Evolutionary conservation across 2,888 invertebrate species (phyloP), one percentile per base, ranked within the genome.

Genomic region (Barypeithes pellucidus): DNA sequence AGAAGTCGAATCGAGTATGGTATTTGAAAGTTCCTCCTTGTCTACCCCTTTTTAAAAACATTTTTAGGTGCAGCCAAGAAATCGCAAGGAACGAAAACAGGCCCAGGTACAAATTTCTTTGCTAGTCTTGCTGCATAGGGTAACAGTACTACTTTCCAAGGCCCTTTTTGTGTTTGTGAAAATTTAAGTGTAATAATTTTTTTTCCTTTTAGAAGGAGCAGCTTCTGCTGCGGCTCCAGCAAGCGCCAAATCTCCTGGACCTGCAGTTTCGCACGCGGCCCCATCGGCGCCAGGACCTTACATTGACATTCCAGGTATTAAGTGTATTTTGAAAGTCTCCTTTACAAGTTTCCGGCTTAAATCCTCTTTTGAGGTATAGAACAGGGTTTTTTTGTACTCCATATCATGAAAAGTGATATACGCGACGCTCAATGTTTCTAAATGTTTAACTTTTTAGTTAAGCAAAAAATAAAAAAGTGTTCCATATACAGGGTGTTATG

Each of bases 241-340:
- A 5, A 62, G 68, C 2, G 73, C 67, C 1, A 69, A 76, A 0
- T 79, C 83, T 33, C 73, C 82, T 9, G 72, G 66, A 11, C 54
- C 75, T 33, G 66, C 8, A 33, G 8, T 76, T 84, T 33, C 77
- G 20, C 61, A 52, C 81, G 18, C 77, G 80, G 9, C 80, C 84
- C 0, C 80, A 82, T 2, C 81, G 84, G 59, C 29, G 80, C 63
- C 83, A 11, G 72, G 82, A 87, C 54, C 79, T n/a, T 87, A 87
- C 89, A 76, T 83, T 47, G 98, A 98, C 87, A 89, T 95, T 75
- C 95, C 96, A 0, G 70, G 70, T 70, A 57, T 4, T 29, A 29
- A 29, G 9, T 8, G 9, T 29, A 29, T 29, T 29, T 29, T 29
- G 3, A 24, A 24, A 29, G 3, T 29, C n/a, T n/a, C n/a, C n/a